A percentile compares a stretch with the other conserved stretches of the same genome.
These are phyloP conservation scores for Drosophila bipectinata DNA, from an alignment of 1,140 invertebrate genomes.

Conservation along the genomic window DNA sequence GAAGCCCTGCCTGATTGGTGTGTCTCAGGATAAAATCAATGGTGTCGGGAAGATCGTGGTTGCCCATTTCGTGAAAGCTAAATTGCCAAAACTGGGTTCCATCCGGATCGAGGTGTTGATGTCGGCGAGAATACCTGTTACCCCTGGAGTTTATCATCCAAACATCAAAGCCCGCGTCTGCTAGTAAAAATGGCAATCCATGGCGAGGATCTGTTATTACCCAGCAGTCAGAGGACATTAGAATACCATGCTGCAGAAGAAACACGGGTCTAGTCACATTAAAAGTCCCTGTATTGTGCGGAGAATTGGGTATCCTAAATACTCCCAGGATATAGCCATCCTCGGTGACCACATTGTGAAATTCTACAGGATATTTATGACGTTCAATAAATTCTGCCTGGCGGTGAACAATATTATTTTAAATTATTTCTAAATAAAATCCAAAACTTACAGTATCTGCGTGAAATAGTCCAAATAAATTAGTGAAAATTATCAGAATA, in stretches of 20 bases:
- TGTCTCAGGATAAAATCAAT: conserved; percentile 11
- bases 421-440: no score
- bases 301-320: conserved; percentile 68
- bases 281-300: neutral
- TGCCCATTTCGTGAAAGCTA: conserved; percentile 26
- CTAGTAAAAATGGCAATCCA: conserved; percentile 85
- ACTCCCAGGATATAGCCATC: conserved; percentile 85
- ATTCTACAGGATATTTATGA: conserved; percentile 86
- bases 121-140: conserved; percentile 10
- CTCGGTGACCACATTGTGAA: conserved; percentile 83
- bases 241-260: conserved; percentile 88
- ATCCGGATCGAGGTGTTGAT: neutral
- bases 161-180: conserved; percentile 89
- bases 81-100: conserved; percentile 13
- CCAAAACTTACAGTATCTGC: neutral
- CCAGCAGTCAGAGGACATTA: conserved; percentile 88
- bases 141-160: conserved; percentile 83
- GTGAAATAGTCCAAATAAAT: neutral
- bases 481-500: neutral
- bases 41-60: conserved; percentile 8
- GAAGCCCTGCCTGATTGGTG: conserved; percentile 2
- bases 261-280: conserved; percentile 78
- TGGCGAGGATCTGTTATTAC: conserved; percentile 87
- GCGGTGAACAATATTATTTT: neutral
- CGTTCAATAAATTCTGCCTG: conserved; percentile 35